A percentile compares a stretch with the other conserved stretches of the same genome.
These are phyloP conservation scores for Eumerus sabulonum DNA, from an alignment of 2,888 invertebrate species.

Conservation along the genomic window DNA sequence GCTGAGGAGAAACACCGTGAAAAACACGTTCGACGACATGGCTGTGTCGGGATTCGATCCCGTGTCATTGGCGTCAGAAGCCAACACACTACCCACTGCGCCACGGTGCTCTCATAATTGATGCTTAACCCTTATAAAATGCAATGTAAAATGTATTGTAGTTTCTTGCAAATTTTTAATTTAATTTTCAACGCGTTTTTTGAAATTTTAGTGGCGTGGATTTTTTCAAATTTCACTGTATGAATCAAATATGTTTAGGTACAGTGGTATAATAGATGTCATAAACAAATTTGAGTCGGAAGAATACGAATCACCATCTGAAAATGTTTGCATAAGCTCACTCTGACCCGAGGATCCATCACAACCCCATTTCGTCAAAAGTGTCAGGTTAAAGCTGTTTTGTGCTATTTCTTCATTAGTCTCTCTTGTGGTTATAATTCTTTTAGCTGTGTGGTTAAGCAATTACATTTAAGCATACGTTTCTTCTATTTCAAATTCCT, in stretches of 20 bases:
- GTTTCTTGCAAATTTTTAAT: conserved; percentile 11
- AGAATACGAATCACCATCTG: conserved; percentile 4
- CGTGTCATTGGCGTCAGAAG: no score
- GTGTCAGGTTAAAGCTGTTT: conserved; percentile 11
- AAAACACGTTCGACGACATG: no score
- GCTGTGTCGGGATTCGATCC: no score
- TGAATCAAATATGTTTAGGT: conserved; percentile 1
- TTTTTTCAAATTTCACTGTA: conserved; percentile 14
- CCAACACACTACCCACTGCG: no score
- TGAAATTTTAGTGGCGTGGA: conserved; percentile 18
- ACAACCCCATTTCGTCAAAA: conserved; percentile 25
- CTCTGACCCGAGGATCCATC: conserved; percentile 18
- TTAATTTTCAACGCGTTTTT: conserved; percentile 25
- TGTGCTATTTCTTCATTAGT: not conserved
- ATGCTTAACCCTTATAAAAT: conserved; percentile 16
- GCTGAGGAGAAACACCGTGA: no score
- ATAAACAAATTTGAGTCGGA: conserved; percentile 24
- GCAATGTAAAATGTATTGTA: not conserved
- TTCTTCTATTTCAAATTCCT: conserved; percentile 16
- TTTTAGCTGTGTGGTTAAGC: conserved; percentile 20
- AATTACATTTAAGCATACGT: conserved; percentile 10
- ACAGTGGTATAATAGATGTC: conserved; percentile 22
- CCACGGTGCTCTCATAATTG: no score
- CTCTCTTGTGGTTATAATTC: conserved; percentile 3
- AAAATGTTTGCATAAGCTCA: conserved; percentile 21